Base-by-base conservation (phyloP, 2,797 vertebrate genomes). In the Anabas testudineus region DNA sequence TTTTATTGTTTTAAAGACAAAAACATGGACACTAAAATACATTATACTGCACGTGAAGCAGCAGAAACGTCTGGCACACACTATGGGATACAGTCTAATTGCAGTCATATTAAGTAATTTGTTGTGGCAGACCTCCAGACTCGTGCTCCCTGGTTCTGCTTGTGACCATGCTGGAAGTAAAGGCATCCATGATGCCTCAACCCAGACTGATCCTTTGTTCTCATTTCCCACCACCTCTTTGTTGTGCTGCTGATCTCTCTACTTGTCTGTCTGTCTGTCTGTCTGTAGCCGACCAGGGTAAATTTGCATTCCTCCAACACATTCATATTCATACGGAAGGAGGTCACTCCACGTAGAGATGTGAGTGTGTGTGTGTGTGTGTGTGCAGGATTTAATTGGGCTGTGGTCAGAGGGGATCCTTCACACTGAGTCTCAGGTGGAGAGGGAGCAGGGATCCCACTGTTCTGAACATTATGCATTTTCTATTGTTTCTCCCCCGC, bases 241-340 rank as follows among this genome's bases (percentile, higher is more conserved):
- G 91, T 89, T 90, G 81, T 90, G 83, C 81, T 53, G 69, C 80
- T 64, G 71, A 30, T 39, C 37, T 39, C 37, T 39, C 37, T 39
- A 2, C 30, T 32, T 30, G 30, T 32, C 30, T 32, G 30, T 32
- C 37, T 39, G 15, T 16, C 15, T 16, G 13, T 39, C 37, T 37
- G 36, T 37, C 36, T 85, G 76, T 37, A 83, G 77, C 77, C 70
- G 67, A 81, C 73, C 54, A 24, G 2, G 68, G 52, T 87, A 72
- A 92, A 93, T 94, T 94, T 94, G 92, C 92, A 94, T 94, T 92
- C 87, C 70, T 87, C 86, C 78, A 82, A 64, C 80, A 81, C 90
- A 94, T 94, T 87, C 92, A 94, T 94, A 94, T 95, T 94, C 92
- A 94, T 94, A 89, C 79, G 79, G 83, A 89, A 90, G 90, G 84